Conservation (phyloP, 2,888 invertebrate species). For the Leucophenga montana region DNA sequence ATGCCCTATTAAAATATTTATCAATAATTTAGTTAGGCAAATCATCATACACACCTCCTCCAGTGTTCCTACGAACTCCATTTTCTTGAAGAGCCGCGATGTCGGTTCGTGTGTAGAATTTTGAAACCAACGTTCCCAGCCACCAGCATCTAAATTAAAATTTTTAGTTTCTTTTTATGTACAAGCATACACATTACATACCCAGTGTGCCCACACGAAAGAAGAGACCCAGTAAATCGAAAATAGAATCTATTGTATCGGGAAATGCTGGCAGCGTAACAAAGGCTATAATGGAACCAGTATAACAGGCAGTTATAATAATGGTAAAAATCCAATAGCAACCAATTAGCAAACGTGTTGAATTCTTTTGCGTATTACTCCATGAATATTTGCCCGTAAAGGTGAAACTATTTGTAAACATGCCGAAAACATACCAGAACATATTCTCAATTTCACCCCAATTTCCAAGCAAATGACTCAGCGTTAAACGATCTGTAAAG, state of each 20-base stretch:
- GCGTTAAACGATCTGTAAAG: constrained; percentile 81
- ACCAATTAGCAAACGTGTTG: constrained; percentile 83
- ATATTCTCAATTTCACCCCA: constrained; percentile 85
- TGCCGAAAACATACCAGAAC: constrained; percentile 91
- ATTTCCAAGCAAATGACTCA: constrained; percentile 79
- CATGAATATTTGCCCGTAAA: constrained; percentile 81
- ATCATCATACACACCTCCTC: constrained; percentile 70
- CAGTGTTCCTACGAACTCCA: constrained; percentile 80
- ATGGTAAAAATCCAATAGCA: constrained; percentile 89
- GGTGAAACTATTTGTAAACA: constrained; percentile 87
- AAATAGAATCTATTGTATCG: constrained; percentile 80
- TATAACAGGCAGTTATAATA: constrained; percentile 87
- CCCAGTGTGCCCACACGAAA: constrained; percentile 83
- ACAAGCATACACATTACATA: constrained; percentile 61
- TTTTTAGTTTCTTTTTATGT: background rate
- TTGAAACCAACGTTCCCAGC: constrained; percentile 84
- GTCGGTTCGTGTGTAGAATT: constrained; percentile 80
- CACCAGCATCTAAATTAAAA: constrained; percentile 77
- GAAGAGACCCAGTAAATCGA: constrained; percentile 79
- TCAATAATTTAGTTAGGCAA: too few relatives aligned
- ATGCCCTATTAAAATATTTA: constrained; percentile 75
- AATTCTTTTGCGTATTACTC: constrained; percentile 80
- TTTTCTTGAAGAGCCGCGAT: constrained; percentile 77
- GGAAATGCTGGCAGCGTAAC: constrained; percentile 86
- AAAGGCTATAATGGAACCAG: constrained; percentile 88